phyloP scores from a whole-genome alignment of 1,140 invertebrate genomes.

The Elysia chlorotica region DNA sequence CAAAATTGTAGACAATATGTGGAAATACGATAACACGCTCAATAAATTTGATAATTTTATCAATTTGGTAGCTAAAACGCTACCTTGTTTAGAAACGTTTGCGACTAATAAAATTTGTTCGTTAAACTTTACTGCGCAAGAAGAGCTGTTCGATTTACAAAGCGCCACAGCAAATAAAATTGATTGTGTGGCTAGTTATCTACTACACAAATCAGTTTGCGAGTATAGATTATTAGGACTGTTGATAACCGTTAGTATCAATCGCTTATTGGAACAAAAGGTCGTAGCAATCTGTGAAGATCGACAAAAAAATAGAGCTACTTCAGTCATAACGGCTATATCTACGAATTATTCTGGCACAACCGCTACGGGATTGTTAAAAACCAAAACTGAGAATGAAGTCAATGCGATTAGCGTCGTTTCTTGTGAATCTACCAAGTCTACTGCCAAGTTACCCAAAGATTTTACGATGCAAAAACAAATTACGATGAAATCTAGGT shows the following conservation, averaged over 20 bases:
- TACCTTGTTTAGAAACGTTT: neutral
- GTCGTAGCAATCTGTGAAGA: neutral
- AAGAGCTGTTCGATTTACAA: neutral
- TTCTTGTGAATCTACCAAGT: too few relatives aligned
- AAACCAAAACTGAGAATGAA: neutral
- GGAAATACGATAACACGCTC: neutral
- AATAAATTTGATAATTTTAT: neutral
- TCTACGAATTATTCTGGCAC: neutral
- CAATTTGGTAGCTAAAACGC: neutral
- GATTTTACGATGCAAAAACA: neutral
- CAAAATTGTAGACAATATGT: neutral
- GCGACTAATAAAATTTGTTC: neutral
- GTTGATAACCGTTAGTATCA: neutral
- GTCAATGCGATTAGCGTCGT: neutral
- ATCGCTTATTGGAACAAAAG: neutral
- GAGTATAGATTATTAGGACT: neutral
- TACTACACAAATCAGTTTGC: neutral
- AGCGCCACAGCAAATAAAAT: neutral
- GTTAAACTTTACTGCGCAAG: neutral
- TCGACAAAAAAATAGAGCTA: neutral
- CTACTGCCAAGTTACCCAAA: neutral
- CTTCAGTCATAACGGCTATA: neutral
- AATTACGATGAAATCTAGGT: neutral
- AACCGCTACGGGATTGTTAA: neutral
- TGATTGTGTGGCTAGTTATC: neutral